These are phyloP conservation scores for Alauda arvensis DNA, from an alignment of 2,797 vertebrate species.

Conservation along the genomic window DNA sequence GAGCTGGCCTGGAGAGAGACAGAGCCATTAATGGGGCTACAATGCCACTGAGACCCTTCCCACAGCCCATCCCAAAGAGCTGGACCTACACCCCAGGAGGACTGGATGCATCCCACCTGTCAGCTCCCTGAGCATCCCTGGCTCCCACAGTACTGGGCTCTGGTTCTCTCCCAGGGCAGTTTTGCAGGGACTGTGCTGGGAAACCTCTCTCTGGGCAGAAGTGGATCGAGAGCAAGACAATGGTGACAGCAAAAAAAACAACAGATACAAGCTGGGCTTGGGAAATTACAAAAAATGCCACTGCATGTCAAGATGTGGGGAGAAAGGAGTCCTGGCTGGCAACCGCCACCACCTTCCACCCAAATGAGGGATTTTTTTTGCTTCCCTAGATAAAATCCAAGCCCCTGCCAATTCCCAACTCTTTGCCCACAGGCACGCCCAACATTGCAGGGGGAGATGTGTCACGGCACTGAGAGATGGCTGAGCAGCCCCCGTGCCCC, in stretches of 20 bases:
- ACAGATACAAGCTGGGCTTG: background rate
- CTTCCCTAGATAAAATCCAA: background rate
- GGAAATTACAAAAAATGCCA: background rate
- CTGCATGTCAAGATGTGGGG: background rate
- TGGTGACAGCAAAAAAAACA: background rate
- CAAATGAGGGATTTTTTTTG: background rate
- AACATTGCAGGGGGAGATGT: rapidly evolving
- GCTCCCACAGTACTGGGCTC: background rate
- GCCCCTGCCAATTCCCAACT: background rate
- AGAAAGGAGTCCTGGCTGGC: background rate
- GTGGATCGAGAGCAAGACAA: background rate
- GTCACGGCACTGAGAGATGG: background rate
- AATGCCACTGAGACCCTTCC: background rate
- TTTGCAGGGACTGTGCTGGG: background rate
- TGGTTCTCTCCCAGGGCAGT: rapidly evolving
- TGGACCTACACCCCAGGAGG: background rate
- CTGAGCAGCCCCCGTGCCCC: background rate
- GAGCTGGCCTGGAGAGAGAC: background rate
- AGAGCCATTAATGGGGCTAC: background rate
- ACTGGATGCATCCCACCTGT: background rate
- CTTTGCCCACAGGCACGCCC: background rate
- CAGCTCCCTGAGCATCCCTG: background rate
- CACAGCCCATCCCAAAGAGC: background rate
- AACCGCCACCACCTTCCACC: background rate
- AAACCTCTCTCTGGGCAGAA: background rate